Percentiles rank a stretch among this genome's conserved stretches.
phyloP scores from a whole-genome alignment of 1,140 invertebrate genomes.

The Ceratitis capitata region DNA sequence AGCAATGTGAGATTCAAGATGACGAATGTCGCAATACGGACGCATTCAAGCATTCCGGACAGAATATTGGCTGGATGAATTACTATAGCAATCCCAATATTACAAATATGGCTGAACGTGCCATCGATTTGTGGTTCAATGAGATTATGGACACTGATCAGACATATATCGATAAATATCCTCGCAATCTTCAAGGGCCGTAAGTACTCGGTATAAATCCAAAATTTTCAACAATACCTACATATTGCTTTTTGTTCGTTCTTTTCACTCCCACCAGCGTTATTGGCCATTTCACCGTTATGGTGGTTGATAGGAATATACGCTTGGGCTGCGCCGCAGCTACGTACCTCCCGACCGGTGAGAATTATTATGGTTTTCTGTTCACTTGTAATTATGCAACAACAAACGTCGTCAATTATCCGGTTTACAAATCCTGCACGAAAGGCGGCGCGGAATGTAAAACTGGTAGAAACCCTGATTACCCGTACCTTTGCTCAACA shows the following conservation, averaged over 20 bases:
- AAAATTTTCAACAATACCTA: background rate
- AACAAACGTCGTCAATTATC: slow-evolving; percentile 52
- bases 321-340: slow-evolving; percentile 52
- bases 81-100: slow-evolving; percentile 14
- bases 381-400: slow-evolving; percentile 56
- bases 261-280: too few species aligned
- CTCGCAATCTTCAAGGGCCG: background rate
- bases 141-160: slow-evolving; percentile 37
- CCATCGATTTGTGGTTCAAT: slow-evolving; percentile 40
- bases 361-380: background rate
- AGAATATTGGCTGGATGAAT: slow-evolving; percentile 57
- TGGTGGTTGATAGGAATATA: slow-evolving; percentile 55
- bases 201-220: background rate
- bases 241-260: background rate
- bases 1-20: slow-evolving; percentile 54
- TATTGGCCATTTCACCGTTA: slow-evolving; percentile 57
- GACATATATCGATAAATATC: background rate
- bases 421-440: slow-evolving; percentile 47
- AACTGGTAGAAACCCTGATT: slow-evolving; percentile 50
- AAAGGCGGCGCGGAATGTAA: slow-evolving; percentile 48
- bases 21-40: slow-evolving; percentile 58
- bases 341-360: background rate
- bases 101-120: background rate
- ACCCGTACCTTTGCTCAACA: slow-evolving; percentile 48
- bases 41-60: slow-evolving; percentile 53